Percentiles rank a stretch among this genome's conserved stretches.
These are phyloP conservation scores for Acanthisitta chloris DNA, from an alignment of 2,113 vertebrate genomes.

Conservation along the genomic window DNA sequence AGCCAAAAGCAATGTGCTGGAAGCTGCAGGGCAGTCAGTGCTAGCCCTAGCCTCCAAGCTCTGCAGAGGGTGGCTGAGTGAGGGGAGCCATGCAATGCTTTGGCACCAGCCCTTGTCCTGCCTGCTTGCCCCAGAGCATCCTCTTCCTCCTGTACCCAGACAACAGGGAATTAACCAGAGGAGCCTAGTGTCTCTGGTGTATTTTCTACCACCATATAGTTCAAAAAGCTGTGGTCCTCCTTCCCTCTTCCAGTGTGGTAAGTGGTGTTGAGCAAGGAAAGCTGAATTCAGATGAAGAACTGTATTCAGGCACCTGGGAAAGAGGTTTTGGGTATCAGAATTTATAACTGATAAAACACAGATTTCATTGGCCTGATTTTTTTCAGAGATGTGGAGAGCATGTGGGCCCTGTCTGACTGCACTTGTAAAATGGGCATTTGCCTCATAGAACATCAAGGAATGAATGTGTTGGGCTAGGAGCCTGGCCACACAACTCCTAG, in stretches of 20 bases:
- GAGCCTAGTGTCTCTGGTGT: background rate
- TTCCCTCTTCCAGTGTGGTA: background rate
- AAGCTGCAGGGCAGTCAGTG: background rate
- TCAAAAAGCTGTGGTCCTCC: background rate
- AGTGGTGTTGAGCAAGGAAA: background rate
- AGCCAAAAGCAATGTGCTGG: background rate
- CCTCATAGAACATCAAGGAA: background rate
- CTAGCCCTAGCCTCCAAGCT: accelerated
- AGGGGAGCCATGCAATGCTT: accelerated
- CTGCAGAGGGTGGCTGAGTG: background rate
- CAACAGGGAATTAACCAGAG: background rate
- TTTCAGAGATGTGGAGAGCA: background rate
- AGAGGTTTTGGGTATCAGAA: background rate
- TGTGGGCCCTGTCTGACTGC: background rate
- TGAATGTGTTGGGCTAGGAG: background rate
- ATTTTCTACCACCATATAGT: background rate
- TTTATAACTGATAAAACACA: background rate
- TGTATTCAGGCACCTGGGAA: background rate
- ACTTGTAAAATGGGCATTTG: background rate
- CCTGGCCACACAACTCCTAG: background rate
- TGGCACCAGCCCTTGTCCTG: background rate
- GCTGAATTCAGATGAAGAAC: background rate
- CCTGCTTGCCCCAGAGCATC: background rate
- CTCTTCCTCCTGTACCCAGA: background rate
- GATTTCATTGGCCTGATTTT: background rate